These are phyloP conservation scores for Cyclophora punctaria DNA, from an alignment of 2,888 invertebrate genomes.

Conservation along the genomic window DNA sequence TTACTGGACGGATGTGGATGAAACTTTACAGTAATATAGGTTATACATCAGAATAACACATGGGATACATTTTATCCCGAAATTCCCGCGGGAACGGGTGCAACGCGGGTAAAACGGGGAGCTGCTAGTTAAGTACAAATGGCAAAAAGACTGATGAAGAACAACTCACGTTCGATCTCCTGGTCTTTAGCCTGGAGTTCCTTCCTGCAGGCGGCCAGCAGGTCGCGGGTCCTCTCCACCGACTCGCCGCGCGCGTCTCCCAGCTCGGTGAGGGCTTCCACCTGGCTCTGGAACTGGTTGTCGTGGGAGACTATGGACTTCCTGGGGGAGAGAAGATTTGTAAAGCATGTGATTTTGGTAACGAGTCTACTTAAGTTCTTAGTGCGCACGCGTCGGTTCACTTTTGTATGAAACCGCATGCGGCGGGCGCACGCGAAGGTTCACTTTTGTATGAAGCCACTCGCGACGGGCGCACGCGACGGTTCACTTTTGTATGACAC, in stretches of 20 bases:
- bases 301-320: constrained; percentile 77
- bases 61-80: not conserved
- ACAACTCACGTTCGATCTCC: constrained; percentile 78
- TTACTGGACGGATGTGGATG: no score
- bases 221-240: constrained; percentile 70
- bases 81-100: not conserved
- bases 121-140: not conserved
- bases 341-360: no score
- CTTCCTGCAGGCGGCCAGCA: constrained; percentile 74
- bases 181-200: constrained; percentile 77
- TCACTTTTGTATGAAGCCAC: no score
- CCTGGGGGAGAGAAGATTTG: constrained; percentile 49
- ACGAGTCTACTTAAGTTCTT: no score
- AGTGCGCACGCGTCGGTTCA: no score
- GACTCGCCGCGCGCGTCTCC: constrained; percentile 73
- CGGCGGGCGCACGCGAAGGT: no score
- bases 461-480: no score
- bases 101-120: not conserved
- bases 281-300: constrained; percentile 75
- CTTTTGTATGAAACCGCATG: no score
- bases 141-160: not conserved
- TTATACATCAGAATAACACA: no score
- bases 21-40: no score
- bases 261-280: constrained; percentile 75
- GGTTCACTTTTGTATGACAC: no score